Evolutionary conservation across 2,797 vertebrate species (phyloP).

Genomic region (Anomalospiza imberbis): DNA sequence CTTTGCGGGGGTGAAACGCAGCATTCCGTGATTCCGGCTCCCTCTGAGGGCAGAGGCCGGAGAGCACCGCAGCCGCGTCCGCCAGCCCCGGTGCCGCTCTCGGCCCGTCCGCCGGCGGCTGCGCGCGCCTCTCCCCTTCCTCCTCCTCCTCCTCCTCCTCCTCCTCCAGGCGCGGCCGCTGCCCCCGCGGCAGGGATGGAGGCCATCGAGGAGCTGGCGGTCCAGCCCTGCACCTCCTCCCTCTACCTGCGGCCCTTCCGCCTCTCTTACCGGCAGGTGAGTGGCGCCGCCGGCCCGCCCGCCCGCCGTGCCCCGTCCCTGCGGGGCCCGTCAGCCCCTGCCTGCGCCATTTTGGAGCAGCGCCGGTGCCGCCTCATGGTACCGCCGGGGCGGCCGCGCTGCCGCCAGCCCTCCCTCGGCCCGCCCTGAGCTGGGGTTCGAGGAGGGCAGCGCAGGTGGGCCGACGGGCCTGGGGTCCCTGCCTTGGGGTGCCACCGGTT

Average conservation of each 20-base stretch:
- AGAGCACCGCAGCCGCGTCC: too few relatives aligned
- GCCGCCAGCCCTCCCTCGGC: neutral
- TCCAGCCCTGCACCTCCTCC: conserved; percentile 83
- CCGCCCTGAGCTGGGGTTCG: neutral
- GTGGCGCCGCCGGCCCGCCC: neutral
- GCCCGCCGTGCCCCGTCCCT: neutral
- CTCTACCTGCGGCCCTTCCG: conserved; percentile 83
- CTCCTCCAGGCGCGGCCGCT: neutral
- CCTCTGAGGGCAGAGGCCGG: too few relatives aligned
- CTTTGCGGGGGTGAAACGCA: fast-evolving
- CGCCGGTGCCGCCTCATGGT: neutral
- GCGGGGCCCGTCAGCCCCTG: neutral
- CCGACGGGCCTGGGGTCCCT: fast-evolving
- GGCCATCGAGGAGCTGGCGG: conserved; percentile 75
- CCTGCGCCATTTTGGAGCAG: conserved; percentile 24
- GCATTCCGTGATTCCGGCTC: neutral
- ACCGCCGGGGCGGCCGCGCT: neutral
- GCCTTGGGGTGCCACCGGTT: fast-evolving
- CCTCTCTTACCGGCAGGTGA: conserved; percentile 68
- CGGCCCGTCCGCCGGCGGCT: neutral
- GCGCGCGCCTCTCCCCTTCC: neutral
- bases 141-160: neutral
- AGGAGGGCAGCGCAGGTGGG: fast-evolving
- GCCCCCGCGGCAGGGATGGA: conserved; percentile 26
- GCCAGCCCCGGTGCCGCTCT: neutral